These are phyloP conservation scores for Diloba caeruleocephala DNA, from an alignment of 2,888 invertebrate genomes.

Conservation along the genomic window DNA sequence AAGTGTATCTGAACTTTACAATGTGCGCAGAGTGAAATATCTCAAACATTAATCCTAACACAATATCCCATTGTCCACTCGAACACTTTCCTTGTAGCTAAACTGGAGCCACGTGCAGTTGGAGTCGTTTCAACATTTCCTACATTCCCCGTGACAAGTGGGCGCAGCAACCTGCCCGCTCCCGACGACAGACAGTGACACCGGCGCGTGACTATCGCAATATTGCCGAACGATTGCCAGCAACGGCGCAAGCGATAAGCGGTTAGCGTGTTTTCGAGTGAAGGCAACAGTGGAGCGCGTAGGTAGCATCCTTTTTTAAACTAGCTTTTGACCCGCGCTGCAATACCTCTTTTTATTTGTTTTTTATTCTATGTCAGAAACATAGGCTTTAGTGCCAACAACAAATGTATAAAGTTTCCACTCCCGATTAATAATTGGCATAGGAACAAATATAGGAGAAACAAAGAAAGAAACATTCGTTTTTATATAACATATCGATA, in stretches of 20 bases:
- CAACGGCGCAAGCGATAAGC: not conserved
- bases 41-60: slow-evolving; percentile 17
- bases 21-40: slow-evolving; percentile 5
- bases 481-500: too few species aligned
- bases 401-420: too few species aligned
- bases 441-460: too few species aligned
- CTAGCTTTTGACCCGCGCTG: too few species aligned
- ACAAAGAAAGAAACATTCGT: too few species aligned
- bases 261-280: not conserved
- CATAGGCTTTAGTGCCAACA: too few species aligned
- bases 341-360: too few species aligned
- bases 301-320: too few species aligned
- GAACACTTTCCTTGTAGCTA: slow-evolving; percentile 33
- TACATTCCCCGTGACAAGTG: slow-evolving; percentile 67
- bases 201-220: slow-evolving; percentile 72
- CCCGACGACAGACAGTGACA: slow-evolving; percentile 62
- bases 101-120: slow-evolving; percentile 28
- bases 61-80: slow-evolving; percentile 37
- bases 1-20: slow-evolving; percentile 3
- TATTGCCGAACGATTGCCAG: slow-evolving; percentile 29
- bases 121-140: slow-evolving; percentile 53
- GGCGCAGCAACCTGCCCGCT: slow-evolving; percentile 63
- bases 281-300: too few species aligned
- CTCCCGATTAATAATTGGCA: too few species aligned
- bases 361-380: too few species aligned